Percentiles rank a stretch among this genome's conserved stretches.
phyloP scores from a whole-genome alignment of 2,888 invertebrate genomes.

The Rhagonycha fulva region DNA sequence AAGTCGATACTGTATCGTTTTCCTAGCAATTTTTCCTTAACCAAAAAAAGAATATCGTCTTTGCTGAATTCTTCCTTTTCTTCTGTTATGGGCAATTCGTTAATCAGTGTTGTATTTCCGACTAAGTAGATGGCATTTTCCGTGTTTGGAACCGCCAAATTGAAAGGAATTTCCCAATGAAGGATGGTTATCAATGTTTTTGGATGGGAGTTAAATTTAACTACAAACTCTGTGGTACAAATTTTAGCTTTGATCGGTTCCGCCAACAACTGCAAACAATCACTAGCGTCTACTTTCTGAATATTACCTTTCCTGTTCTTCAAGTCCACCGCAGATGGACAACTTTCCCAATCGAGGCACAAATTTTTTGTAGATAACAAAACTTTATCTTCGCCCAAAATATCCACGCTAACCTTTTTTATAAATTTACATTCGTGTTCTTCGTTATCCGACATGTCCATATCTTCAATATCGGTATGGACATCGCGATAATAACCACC shows the following conservation, averaged over 20 bases:
- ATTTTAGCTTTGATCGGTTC: conserved; percentile 16
- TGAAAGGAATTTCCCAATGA: conserved; percentile 26
- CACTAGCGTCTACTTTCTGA: conserved; percentile 29
- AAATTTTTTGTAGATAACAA: conserved; percentile 19
- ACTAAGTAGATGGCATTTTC: conserved; percentile 25
- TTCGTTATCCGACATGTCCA: conserved; percentile 50
- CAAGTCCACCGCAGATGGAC: conserved; percentile 21
- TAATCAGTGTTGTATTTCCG: conserved; percentile 18
- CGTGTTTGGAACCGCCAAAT: conserved; percentile 15
- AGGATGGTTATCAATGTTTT: conserved; percentile 23
- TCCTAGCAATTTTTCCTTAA: conserved; percentile 5
- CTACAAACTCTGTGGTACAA: conserved; percentile 27
- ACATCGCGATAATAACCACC: conserved; percentile 55
- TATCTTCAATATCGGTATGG: conserved; percentile 61
- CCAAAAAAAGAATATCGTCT: neutral
- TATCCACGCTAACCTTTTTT: conserved; percentile 25
- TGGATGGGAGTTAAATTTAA: conserved; percentile 15
- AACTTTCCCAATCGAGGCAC: conserved; percentile 24
- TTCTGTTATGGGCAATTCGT: neutral
- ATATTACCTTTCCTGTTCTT: conserved; percentile 29
- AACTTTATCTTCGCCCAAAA: conserved; percentile 25
- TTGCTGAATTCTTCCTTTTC: neutral
- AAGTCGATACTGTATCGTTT: neutral
- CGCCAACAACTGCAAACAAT: conserved; percentile 6
- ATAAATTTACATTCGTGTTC: conserved; percentile 16